Evolutionary conservation across 23 tunicate species (phyloP).

Genomic region (Botrylloides violaceus): DNA sequence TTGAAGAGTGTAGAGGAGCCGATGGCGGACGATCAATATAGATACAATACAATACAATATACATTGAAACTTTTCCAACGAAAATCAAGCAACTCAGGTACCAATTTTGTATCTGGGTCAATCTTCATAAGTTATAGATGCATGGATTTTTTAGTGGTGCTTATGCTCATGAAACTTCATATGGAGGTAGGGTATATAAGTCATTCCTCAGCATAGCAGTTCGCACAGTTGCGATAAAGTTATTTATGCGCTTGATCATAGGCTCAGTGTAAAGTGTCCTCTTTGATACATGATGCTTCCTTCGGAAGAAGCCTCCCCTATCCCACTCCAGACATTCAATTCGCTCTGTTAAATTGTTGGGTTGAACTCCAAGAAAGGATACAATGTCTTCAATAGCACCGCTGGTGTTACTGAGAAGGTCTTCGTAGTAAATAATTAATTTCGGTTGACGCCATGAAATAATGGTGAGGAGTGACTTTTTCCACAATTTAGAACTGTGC

Average conservation of each 20-base stretch:
- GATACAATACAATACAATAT: too few species aligned
- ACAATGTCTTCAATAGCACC: neutral
- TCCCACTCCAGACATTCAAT: neutral
- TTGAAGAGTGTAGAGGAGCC: too few species aligned
- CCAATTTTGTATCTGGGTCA: too few species aligned
- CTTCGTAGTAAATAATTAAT: neutral
- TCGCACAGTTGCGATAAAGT: neutral
- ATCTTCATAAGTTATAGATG: too few species aligned
- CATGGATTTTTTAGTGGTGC: too few species aligned
- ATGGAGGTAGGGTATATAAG: neutral
- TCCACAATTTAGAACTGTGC: neutral
- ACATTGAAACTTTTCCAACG: too few species aligned
- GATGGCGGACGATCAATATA: too few species aligned
- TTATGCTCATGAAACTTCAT: neutral
- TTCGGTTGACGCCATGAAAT: neutral
- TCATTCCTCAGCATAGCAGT: neutral
- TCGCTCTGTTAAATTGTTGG: neutral
- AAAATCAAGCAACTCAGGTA: too few species aligned
- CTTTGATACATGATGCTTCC: neutral
- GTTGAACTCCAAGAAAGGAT: neutral
- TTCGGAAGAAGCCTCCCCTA: conserved; percentile 1
- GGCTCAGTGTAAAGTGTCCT: neutral
- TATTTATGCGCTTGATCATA: neutral
- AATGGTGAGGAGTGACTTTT: neutral
- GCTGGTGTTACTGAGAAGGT: neutral